These are phyloP conservation scores for Cosmia pyralina DNA, from an alignment of 2,888 invertebrate species.

Conservation along the genomic window DNA sequence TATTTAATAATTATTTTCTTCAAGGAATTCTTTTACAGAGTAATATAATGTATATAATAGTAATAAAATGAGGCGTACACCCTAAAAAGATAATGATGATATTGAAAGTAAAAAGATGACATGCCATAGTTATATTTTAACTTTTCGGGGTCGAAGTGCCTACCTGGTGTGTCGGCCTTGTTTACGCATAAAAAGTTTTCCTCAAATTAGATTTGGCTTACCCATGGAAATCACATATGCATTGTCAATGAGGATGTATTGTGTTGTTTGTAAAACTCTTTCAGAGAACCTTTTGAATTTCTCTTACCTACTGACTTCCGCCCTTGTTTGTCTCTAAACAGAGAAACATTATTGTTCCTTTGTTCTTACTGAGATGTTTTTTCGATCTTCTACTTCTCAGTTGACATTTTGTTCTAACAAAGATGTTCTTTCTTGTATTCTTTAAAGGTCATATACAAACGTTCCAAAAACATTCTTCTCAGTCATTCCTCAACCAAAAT, in stretches of 20 bases:
- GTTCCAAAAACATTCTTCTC: slow-evolving; percentile 12
- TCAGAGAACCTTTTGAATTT: slow-evolving; percentile 35
- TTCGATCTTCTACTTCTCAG: neutral
- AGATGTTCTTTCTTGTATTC: neutral
- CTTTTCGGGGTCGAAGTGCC: too few species aligned
- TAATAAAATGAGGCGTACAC: neutral
- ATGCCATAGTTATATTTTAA: neutral
- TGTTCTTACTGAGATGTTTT: neutral
- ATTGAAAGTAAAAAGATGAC: too few species aligned
- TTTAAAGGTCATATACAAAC: neutral
- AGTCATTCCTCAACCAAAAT: slow-evolving; percentile 10
- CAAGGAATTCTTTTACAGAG: too few species aligned
- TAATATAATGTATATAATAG: too few species aligned
- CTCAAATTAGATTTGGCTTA: slow-evolving; percentile 22
- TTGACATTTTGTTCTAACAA: slow-evolving; percentile 6
- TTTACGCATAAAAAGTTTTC: slow-evolving; percentile 12
- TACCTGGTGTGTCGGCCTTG: slow-evolving; percentile 11
- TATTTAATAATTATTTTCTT: too few species aligned
- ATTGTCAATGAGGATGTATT: slow-evolving; percentile 33
- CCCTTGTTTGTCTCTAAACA: slow-evolving; percentile 21
- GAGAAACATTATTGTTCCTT: slow-evolving; percentile 7
- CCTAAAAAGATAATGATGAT: too few species aligned
- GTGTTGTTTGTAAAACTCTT: slow-evolving; percentile 26
- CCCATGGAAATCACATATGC: slow-evolving; percentile 21
- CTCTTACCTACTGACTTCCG: neutral